A percentile compares a stretch with the other conserved stretches of the same genome.
Evolutionary conservation across 2,888 invertebrate genomes (phyloP).

Genomic region (Drosophila peninsularis): DNA sequence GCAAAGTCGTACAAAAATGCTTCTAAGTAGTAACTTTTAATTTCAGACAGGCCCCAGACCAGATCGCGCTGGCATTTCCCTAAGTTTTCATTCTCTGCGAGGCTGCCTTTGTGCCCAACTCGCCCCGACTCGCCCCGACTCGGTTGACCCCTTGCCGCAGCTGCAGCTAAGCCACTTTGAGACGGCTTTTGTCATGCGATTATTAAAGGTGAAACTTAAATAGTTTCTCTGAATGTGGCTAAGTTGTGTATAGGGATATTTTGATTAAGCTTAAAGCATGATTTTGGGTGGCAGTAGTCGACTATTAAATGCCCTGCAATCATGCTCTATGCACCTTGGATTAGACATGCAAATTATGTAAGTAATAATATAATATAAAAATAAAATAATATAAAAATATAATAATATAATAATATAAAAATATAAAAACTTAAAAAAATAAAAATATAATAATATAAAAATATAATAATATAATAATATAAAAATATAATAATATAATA

Average conservation of each 20-base stretch:
- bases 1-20: slow-evolving; percentile 32
- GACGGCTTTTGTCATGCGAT: neutral
- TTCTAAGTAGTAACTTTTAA: slow-evolving; percentile 33
- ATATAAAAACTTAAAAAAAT: too few species aligned
- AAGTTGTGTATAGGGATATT: neutral
- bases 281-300: neutral
- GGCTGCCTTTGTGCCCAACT: slow-evolving; percentile 1
- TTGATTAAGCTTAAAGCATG: neutral
- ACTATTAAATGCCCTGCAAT: too few species aligned
- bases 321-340: too few species aligned
- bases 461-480: too few species aligned
- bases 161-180: neutral
- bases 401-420: too few species aligned
- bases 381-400: too few species aligned
- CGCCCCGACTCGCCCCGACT: neutral
- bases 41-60: slow-evolving; percentile 3
- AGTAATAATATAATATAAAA: too few species aligned
- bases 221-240: neutral
- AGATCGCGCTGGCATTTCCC: slow-evolving; percentile 4
- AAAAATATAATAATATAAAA: too few species aligned
- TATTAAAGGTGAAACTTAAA: slow-evolving; percentile 11
- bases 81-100: neutral
- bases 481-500: too few species aligned
- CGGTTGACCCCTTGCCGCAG: slow-evolving; percentile 3
- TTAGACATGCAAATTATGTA: too few species aligned